phyloP scores from a whole-genome alignment of 2,797 vertebrate species.

The Antennarius maculatus region DNA sequence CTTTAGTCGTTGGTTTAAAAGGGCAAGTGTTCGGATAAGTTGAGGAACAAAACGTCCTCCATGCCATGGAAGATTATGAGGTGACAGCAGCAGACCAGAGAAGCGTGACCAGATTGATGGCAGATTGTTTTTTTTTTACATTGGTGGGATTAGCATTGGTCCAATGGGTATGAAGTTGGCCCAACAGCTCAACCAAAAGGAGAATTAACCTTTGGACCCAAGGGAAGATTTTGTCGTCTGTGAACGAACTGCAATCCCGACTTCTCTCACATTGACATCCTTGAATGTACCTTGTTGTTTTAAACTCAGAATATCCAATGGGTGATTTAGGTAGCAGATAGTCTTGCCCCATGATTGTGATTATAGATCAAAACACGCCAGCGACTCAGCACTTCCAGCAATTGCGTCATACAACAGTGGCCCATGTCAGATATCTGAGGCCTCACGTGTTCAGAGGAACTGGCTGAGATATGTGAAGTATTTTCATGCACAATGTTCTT shows the following conservation, averaged over 20 bases:
- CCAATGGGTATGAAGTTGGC: slow-evolving; percentile 56
- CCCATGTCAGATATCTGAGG: neutral
- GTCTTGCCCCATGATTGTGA: slow-evolving; percentile 8
- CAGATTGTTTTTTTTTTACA: slow-evolving; percentile 61
- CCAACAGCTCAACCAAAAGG: slow-evolving; percentile 37
- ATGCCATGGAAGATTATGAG: slow-evolving; percentile 55
- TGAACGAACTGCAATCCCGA: slow-evolving; percentile 28
- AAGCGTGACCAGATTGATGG: slow-evolving; percentile 65
- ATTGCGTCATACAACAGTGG: neutral
- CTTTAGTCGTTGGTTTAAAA: slow-evolving; percentile 40
- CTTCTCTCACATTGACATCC: slow-evolving; percentile 30
- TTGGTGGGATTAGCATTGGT: slow-evolving; percentile 62
- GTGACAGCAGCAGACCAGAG: slow-evolving; percentile 34
- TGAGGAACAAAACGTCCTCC: slow-evolving; percentile 46
- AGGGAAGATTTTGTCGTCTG: slow-evolving; percentile 42
- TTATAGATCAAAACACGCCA: neutral
- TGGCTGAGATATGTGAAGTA: slow-evolving; percentile 31
- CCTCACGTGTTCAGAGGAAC: slow-evolving; percentile 13
- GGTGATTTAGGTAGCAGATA: slow-evolving; percentile 13
- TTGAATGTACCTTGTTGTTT: slow-evolving; percentile 26
- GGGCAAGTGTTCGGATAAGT: slow-evolving; percentile 48
- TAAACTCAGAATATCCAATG: slow-evolving; percentile 7
- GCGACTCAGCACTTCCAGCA: neutral
- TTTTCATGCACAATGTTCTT: slow-evolving; percentile 51
- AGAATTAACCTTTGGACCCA: slow-evolving; percentile 55